Percentiles rank a stretch among this genome's conserved stretches.
phyloP scores from a whole-genome alignment of 2,113 vertebrate species.

The Antechinus flavipes region DNA sequence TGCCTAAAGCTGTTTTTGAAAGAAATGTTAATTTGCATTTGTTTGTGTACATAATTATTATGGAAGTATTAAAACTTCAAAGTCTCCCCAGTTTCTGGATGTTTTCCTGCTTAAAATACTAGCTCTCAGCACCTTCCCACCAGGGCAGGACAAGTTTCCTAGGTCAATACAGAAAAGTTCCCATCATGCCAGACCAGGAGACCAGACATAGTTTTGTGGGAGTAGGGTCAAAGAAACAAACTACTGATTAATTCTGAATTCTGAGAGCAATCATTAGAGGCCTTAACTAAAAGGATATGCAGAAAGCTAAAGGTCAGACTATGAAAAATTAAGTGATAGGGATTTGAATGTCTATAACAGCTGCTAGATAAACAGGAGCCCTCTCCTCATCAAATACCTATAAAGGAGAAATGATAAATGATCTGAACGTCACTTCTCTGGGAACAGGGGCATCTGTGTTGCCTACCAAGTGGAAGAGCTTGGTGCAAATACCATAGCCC shows the following conservation, averaged over 20 bases:
- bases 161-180: not conserved
- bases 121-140: not conserved
- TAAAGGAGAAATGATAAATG: not conserved
- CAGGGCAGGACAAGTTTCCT: not conserved
- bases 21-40: not conserved
- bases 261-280: not conserved
- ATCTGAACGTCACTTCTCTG: not conserved
- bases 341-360: not conserved
- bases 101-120: not conserved
- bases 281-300: not conserved
- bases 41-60: not conserved
- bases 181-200: not conserved
- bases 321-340: not conserved
- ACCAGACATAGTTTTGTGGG: not conserved
- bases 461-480: not conserved
- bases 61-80: not conserved
- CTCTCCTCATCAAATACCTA: not conserved
- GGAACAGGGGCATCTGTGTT: not conserved
- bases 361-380: not conserved
- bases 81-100: not conserved
- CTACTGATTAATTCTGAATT: not conserved
- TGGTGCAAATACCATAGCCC: not conserved
- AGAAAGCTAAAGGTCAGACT: not conserved
- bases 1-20: not conserved
- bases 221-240: not conserved